Evolutionary conservation across 2,888 invertebrate species (phyloP).

Genomic region (Drosophila robusta): DNA sequence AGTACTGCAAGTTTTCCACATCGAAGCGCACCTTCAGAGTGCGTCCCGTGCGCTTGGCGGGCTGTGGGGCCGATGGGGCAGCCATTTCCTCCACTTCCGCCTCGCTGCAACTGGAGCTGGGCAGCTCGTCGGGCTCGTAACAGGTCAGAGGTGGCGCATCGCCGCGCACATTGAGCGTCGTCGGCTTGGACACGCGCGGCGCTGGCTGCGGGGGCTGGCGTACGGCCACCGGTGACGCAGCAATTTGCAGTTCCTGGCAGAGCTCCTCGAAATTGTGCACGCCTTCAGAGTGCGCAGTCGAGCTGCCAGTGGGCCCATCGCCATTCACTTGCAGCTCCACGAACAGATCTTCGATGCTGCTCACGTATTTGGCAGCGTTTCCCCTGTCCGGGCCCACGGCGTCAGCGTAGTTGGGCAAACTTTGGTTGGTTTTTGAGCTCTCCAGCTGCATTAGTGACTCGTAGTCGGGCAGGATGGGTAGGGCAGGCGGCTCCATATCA

Average conservation of each 20-base stretch:
- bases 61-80: constrained; percentile 34
- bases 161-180: constrained; percentile 60
- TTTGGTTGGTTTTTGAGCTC: constrained; percentile 10
- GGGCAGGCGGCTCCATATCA: constrained; percentile 18
- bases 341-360: constrained; percentile 67
- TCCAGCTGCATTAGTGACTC: constrained; percentile 64
- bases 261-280: constrained; percentile 58
- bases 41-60: constrained; percentile 57
- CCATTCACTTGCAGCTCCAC: constrained; percentile 49
- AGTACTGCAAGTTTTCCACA: constrained; percentile 69
- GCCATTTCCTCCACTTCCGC: constrained; percentile 30
- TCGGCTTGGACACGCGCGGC: constrained; percentile 47
- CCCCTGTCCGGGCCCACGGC: constrained; percentile 27
- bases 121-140: constrained; percentile 59
- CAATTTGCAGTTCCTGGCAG: constrained; percentile 57
- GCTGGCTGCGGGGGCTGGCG: constrained; percentile 53
- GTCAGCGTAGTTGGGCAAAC: constrained; percentile 60
- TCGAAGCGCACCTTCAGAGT: constrained; percentile 75
- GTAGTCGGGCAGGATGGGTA: constrained; percentile 65
- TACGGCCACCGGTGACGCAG: constrained; percentile 30
- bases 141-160: constrained; percentile 56
- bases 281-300: background rate
- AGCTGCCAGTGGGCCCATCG: background rate
- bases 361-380: constrained; percentile 46
- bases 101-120: constrained; percentile 59